Conservation (phyloP, 1,140 invertebrate genomes). For the Branchinecta lindahli region DNA sequence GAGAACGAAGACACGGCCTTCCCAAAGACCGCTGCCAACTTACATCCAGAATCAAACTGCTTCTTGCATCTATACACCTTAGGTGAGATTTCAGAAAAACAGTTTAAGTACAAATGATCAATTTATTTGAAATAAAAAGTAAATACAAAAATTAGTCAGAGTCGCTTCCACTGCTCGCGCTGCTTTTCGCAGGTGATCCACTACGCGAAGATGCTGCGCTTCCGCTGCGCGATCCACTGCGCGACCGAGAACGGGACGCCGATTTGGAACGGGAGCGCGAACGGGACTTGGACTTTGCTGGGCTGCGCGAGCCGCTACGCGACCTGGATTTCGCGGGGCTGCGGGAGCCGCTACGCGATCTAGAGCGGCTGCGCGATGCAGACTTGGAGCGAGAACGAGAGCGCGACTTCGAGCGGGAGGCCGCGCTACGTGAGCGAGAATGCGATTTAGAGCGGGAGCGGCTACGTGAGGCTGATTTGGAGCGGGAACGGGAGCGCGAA, state of each 20-base stretch:
- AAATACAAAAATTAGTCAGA: not conserved
- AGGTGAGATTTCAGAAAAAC: too few relatives aligned
- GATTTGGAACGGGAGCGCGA: constrained; percentile 29
- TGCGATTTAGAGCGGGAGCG: constrained; percentile 17
- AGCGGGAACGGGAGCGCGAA: constrained; percentile 19
- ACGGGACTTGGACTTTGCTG: constrained; percentile 23
- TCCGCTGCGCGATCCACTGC: constrained; percentile 14
- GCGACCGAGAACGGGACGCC: constrained; percentile 14
- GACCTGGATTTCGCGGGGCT: constrained; percentile 25
- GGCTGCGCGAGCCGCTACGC: constrained; percentile 3
- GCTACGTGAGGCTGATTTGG: constrained; percentile 19
- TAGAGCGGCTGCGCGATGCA: constrained; percentile 16
- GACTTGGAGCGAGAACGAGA: constrained; percentile 25
- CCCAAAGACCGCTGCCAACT: too few relatives aligned
- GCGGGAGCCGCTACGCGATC: constrained; percentile 24
- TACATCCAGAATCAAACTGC: too few relatives aligned
- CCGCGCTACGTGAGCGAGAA: constrained; percentile 15
- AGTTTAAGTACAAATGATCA: not conserved
- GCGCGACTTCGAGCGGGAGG: constrained; percentile 25
- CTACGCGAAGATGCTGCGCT: constrained; percentile 9
- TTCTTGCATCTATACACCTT: too few relatives aligned
- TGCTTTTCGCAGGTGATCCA: constrained; percentile 2
- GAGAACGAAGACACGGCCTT: too few relatives aligned
- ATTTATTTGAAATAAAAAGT: not conserved
- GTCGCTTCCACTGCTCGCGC: not conserved